Evolutionary conservation across 2,113 vertebrate genomes (phyloP).

Genomic region (Amphiprion ocellaris): DNA sequence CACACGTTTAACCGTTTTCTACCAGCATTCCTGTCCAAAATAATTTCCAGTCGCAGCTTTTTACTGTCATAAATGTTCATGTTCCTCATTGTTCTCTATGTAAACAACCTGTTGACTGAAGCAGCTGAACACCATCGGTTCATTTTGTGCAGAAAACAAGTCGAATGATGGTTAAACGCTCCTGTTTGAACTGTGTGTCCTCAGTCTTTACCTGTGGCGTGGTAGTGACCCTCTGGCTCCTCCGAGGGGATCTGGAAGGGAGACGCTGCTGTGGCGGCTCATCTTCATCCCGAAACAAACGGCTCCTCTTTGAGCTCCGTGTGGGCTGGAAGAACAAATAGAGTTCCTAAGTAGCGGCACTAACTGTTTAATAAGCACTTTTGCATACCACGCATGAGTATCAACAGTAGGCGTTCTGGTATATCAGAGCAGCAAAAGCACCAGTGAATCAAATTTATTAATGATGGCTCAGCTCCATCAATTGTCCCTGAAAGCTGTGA

Average conservation of each 20-base stretch:
- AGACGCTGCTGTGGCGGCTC: slow-evolving; percentile 84
- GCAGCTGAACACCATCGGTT: no score
- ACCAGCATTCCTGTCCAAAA: no score
- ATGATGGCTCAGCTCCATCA: background rate
- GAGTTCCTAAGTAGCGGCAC: background rate
- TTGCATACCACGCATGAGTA: background rate
- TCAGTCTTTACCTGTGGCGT: slow-evolving; percentile 88
- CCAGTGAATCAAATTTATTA: no score
- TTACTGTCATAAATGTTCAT: no score
- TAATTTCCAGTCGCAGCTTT: no score
- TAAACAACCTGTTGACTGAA: no score
- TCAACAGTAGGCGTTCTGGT: background rate
- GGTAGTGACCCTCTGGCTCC: slow-evolving; percentile 93
- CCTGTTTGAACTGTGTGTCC: no score
- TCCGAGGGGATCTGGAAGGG: slow-evolving; percentile 93
- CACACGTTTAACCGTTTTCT: no score
- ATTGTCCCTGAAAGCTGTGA: no score
- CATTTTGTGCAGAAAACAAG: no score
- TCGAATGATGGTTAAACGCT: no score
- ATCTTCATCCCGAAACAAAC: slow-evolving; percentile 94
- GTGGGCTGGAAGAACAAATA: slow-evolving; percentile 86
- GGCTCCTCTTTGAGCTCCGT: slow-evolving; percentile 95
- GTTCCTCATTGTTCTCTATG: no score
- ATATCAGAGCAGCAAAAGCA: background rate
- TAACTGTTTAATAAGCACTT: background rate